These are phyloP conservation scores for Enoplosus armatus DNA, from an alignment of 2,797 vertebrate genomes.

Conservation along the genomic window DNA sequence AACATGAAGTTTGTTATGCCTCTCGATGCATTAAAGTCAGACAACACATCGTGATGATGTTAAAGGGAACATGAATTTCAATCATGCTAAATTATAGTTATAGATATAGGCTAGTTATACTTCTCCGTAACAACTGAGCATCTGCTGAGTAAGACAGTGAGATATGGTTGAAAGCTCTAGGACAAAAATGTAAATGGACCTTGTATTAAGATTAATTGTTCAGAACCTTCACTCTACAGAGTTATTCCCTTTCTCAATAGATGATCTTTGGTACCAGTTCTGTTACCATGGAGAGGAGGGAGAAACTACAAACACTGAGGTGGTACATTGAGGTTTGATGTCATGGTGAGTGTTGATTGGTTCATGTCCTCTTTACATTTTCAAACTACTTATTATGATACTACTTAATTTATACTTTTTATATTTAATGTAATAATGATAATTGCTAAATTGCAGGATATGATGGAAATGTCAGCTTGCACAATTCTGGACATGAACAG, in stretches of 20 bases:
- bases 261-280: conserved; percentile 41
- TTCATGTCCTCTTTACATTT: background rate
- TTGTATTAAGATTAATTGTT: background rate
- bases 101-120: background rate
- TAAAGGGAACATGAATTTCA: background rate
- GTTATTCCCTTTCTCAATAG: conserved; percentile 11
- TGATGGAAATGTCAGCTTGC: background rate
- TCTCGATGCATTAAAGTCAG: background rate
- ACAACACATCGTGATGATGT: background rate
- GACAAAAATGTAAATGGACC: background rate
- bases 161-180: background rate
- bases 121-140: background rate
- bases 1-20: background rate
- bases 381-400: no score
- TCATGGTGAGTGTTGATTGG: conserved; percentile 70
- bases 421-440: background rate
- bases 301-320: conserved; percentile 86
- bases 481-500: background rate
- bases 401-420: no score
- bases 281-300: conserved; percentile 72
- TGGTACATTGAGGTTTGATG: conserved; percentile 87
- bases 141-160: background rate
- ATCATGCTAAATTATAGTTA: background rate
- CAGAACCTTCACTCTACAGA: background rate
- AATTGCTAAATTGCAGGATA: background rate